Conservation (phyloP, 2,888 invertebrate species). For the Beris chalybata region DNA sequence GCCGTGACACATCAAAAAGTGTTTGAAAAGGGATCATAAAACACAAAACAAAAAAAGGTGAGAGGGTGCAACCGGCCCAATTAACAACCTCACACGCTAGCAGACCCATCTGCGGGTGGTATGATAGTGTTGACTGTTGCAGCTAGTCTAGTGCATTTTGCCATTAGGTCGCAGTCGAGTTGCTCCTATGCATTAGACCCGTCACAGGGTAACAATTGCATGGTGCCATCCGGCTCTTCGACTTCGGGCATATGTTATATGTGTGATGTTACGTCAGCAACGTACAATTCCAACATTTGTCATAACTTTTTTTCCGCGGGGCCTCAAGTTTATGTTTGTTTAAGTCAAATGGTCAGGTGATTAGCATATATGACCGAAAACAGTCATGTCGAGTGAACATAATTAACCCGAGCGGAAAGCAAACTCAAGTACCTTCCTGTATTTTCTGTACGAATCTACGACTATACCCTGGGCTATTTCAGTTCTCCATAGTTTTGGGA, state of each 20-base stretch:
- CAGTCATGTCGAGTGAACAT: conserved; percentile 31
- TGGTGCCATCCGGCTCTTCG: conserved; percentile 24
- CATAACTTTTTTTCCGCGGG: conserved; percentile 15
- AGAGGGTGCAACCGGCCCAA: conserved; percentile 28
- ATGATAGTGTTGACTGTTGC: conserved; percentile 6
- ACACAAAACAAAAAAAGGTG: conserved; percentile 14
- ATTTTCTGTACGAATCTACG: background rate
- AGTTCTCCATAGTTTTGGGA: conserved; percentile 8
- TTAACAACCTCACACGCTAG: conserved; percentile 26
- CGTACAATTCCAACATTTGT: conserved; percentile 17
- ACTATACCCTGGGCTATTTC: background rate
- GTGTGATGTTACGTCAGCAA: conserved; percentile 22
- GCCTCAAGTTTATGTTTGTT: conserved; percentile 8
- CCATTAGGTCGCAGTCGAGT: conserved; percentile 6
- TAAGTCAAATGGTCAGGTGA: conserved; percentile 30
- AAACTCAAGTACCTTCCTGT: conserved; percentile 15
- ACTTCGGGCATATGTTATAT: conserved; percentile 14
- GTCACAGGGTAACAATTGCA: conserved; percentile 15
- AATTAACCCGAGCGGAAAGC: conserved; percentile 30
- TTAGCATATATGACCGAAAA: conserved; percentile 30
- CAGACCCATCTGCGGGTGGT: conserved; percentile 16
- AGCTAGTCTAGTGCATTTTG: conserved; percentile 4
- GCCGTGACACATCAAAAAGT: conserved; percentile 21
- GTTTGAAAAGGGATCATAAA: conserved; percentile 9
- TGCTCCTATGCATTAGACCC: background rate